A percentile compares a stretch with the other conserved stretches of the same genome.
Evolutionary conservation across 1,140 invertebrate genomes (phyloP).

Genomic region (Hycleus cichorii): DNA sequence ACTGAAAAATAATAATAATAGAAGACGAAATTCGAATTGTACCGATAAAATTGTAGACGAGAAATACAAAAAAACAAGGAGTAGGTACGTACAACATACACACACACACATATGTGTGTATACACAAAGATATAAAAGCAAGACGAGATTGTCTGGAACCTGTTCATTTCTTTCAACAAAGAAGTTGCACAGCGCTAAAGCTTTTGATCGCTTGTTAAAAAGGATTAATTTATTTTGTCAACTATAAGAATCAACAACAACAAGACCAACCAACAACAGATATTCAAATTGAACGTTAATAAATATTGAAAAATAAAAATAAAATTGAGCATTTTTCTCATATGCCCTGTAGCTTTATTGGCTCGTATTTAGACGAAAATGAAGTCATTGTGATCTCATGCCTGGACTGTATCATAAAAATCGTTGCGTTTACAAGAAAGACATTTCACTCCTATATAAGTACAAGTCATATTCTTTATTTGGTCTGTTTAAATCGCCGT

Average conservation of each 20-base stretch:
- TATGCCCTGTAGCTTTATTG: no score
- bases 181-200: neutral
- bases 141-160: slow-evolving; percentile 12
- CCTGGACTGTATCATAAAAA: no score
- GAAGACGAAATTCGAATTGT: neutral
- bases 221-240: neutral
- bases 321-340: neutral
- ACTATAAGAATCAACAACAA: neutral
- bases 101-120: neutral
- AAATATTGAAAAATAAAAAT: neutral
- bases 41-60: neutral
- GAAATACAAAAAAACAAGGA: neutral
- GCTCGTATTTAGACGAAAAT: no score
- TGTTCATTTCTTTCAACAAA: slow-evolving; percentile 12
- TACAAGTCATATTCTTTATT: no score
- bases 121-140: slow-evolving; percentile 6
- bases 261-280: neutral
- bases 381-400: no score
- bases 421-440: no score
- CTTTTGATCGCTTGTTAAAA: neutral
- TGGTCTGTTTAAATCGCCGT: no score
- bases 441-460: no score
- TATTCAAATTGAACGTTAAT: neutral
- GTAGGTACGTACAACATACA: neutral
- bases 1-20: neutral